phyloP scores from a whole-genome alignment of 2,888 invertebrate genomes.

The Poecilobothrus nobilitatus region DNA sequence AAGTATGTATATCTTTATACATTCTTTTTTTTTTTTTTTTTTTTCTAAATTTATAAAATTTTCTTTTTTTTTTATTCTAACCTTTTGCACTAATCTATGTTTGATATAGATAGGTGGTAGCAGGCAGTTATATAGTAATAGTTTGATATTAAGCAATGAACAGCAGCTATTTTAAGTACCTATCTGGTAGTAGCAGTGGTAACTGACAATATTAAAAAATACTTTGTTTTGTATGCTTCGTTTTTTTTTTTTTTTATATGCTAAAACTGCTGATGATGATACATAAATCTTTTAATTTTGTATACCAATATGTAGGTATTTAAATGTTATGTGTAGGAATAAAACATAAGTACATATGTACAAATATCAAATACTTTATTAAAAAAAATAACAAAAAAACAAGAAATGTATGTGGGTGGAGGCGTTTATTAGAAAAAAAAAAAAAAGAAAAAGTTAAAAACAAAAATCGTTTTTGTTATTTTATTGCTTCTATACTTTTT shows the following conservation, averaged over 20 bases:
- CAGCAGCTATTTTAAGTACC: no score
- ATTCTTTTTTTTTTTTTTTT: not conserved
- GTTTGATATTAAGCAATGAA: no score
- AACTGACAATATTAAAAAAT: no score
- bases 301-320: not conserved
- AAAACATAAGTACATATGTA: not conserved
- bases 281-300: not conserved
- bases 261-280: not conserved
- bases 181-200: no score
- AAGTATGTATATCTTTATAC: no score
- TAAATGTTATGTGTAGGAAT: not conserved
- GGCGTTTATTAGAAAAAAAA: not conserved
- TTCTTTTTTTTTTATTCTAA: not conserved
- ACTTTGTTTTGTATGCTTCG: no score
- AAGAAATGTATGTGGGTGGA: not conserved
- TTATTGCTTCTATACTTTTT: no score
- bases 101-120: not conserved
- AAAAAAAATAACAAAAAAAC: no score
- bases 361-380: no score
- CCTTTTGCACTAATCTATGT: constrained; percentile 1
- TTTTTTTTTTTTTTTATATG: no score
- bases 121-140: no score
- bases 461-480: no score
- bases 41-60: not conserved
- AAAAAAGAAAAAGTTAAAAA: not conserved